Percentiles rank a stretch among this genome's conserved stretches.
phyloP scores from a whole-genome alignment of 2,888 invertebrate genomes.

The Leptinotarsa tumamoca region DNA sequence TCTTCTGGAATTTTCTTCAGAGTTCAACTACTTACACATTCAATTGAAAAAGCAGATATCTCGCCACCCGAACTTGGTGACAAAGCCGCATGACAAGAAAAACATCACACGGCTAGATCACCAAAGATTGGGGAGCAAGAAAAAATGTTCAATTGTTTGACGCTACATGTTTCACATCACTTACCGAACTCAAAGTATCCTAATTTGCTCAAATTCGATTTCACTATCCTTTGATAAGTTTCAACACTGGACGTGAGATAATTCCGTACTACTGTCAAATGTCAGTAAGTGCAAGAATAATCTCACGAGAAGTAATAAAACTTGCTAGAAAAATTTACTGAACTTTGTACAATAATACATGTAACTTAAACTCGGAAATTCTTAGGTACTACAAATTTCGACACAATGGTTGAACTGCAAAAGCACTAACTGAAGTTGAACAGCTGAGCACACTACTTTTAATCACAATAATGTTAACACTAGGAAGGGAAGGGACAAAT shows the following conservation, averaged over 20 bases:
- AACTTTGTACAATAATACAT: slow-evolving; percentile 19
- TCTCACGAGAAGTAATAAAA: slow-evolving; percentile 55
- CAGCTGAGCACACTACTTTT: neutral
- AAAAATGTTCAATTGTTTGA: neutral
- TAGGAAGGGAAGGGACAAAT: slow-evolving; percentile 7
- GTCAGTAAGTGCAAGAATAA: slow-evolving; percentile 54
- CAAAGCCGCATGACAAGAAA: slow-evolving; percentile 57
- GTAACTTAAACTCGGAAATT: neutral
- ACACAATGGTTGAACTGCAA: neutral
- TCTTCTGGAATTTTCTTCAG: neutral
- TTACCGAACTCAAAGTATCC: neutral
- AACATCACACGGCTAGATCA: slow-evolving; percentile 66
- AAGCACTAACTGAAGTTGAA: slow-evolving; percentile 15
- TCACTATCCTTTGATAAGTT: neutral
- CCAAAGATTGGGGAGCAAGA: slow-evolving; percentile 60
- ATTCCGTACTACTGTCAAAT: slow-evolving; percentile 60
- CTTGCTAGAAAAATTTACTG: slow-evolving; percentile 28
- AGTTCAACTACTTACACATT: neutral
- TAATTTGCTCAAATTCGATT: neutral
- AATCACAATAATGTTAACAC: neutral
- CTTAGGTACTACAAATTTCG: neutral
- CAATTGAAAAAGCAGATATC: slow-evolving; percentile 20
- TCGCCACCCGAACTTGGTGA: slow-evolving; percentile 55
- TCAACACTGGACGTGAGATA: slow-evolving; percentile 58
- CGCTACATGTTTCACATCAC: slow-evolving; percentile 3